Percentiles rank a stretch among this genome's conserved stretches.
Conservation (phyloP, 1,140 invertebrate genomes). For the Drosophila eugracilis region DNA sequence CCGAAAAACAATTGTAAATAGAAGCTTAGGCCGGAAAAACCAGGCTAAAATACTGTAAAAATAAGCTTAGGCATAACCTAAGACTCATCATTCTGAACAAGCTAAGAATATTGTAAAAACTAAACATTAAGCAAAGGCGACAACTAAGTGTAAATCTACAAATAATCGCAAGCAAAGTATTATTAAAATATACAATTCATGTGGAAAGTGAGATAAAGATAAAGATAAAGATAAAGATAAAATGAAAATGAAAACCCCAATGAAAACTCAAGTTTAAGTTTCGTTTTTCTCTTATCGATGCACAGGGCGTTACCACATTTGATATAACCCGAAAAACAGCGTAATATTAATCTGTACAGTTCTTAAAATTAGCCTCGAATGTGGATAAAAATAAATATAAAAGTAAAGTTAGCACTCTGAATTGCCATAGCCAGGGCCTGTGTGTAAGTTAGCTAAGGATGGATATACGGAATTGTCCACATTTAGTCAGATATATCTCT, state of each 20-base stretch:
- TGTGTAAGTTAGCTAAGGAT: conserved; percentile 5
- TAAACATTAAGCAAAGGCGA: conserved; percentile 38
- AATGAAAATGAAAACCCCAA: conserved; percentile 29
- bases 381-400: conserved; percentile 17
- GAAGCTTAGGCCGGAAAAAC: conserved; percentile 1
- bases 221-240: too few relatives aligned
- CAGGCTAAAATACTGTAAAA: background rate
- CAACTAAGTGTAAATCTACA: conserved; percentile 70
- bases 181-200: conserved; percentile 69
- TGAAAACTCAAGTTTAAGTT: conserved; percentile 38
- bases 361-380: conserved; percentile 26
- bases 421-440: conserved; percentile 31
- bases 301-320: conserved; percentile 38
- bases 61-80: conserved; percentile 1
- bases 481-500: conserved; percentile 1
- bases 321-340: conserved; percentile 5
- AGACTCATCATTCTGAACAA: conserved; percentile 25
- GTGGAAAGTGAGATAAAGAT: conserved; percentile 49
- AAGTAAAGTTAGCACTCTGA: conserved; percentile 30
- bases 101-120: conserved; percentile 71
- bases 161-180: conserved; percentile 70
- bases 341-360: conserved; percentile 39
- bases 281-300: conserved; percentile 34
- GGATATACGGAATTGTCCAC: conserved; percentile 4
- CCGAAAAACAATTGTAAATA: conserved; percentile 50